Percentiles rank a stretch among this genome's conserved stretches.
Conservation (phyloP, 2,888 invertebrate genomes). For the Tenodera sinensis region DNA sequence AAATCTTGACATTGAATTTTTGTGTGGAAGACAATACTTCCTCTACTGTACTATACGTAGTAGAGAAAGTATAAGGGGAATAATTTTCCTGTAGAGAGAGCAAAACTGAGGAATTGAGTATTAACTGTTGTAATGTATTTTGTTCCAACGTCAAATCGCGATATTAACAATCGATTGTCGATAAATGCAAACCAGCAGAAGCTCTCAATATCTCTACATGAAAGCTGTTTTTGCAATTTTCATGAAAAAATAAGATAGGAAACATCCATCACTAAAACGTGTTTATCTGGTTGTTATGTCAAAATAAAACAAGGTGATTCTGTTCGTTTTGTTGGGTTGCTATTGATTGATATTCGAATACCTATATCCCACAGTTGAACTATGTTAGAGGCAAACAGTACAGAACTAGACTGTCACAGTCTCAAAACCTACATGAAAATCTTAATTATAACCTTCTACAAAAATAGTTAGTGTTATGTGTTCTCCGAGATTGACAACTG, state of each 20-base stretch:
- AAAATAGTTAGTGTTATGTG: no score
- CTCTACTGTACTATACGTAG: no score
- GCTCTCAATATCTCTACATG: neutral
- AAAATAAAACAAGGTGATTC: neutral
- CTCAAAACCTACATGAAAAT: neutral
- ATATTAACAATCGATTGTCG: neutral
- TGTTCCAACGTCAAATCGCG: neutral
- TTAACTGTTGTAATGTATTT: no score
- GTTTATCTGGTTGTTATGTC: neutral
- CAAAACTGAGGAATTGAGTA: no score
- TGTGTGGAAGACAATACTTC: no score
- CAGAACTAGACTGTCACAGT: neutral
- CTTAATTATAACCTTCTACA: no score
- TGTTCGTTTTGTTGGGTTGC: neutral
- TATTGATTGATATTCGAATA: neutral
- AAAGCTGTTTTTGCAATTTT: neutral
- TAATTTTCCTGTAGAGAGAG: no score
- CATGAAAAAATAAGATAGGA: neutral
- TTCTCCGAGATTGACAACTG: no score
- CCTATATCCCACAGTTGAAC: neutral
- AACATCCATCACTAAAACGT: neutral
- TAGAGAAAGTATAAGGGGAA: no score
- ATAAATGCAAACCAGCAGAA: neutral
- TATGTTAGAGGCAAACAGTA: neutral
- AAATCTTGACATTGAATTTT: no score